Percentiles rank a stretch among this genome's conserved stretches.
Evolutionary conservation across 2,797 vertebrate genomes (phyloP).

Genomic region (Adrianichthys oophorus): DNA sequence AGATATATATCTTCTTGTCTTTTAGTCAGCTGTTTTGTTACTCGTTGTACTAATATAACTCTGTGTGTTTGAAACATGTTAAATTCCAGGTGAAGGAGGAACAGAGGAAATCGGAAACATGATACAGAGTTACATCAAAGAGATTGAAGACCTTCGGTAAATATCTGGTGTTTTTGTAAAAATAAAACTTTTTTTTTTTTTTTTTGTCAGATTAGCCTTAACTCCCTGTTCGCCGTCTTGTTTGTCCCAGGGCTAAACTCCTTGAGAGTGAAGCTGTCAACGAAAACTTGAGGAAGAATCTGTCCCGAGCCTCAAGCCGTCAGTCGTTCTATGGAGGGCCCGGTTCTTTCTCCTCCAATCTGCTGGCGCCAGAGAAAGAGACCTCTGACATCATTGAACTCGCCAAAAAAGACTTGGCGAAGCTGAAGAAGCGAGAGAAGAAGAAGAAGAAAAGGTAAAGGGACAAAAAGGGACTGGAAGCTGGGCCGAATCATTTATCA

Average conservation of each 20-base stretch:
- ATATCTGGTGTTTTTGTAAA: background rate
- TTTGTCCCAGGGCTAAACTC: conserved; percentile 84
- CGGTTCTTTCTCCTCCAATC: conserved; percentile 77
- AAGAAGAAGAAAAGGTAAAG: conserved; percentile 95
- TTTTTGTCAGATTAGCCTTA: no score
- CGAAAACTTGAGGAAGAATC: conserved; percentile 89
- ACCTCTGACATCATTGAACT: conserved; percentile 93
- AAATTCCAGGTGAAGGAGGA: conserved; percentile 87
- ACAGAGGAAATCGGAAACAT: conserved; percentile 96
- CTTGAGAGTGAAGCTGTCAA: conserved; percentile 94
- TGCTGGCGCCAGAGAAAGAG: conserved; percentile 90
- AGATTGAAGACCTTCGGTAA: conserved; percentile 97
- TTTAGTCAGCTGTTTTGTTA: no score
- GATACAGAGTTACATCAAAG: conserved; percentile 96
- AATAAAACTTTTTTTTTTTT: no score
- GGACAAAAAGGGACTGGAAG: no score
- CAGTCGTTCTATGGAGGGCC: conserved; percentile 83
- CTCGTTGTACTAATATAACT: no score
- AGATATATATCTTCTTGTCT: no score
- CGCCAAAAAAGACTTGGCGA: conserved; percentile 96
- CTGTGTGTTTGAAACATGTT: background rate
- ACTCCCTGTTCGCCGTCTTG: background rate
- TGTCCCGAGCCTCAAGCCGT: conserved; percentile 87
- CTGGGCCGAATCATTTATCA: no score
- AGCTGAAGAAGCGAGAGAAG: conserved; percentile 92